Evolutionary conservation across 2,888 invertebrate genomes (phyloP), one percentile per base, ranked within the genome.

Genomic region (Icerya purchasi): DNA sequence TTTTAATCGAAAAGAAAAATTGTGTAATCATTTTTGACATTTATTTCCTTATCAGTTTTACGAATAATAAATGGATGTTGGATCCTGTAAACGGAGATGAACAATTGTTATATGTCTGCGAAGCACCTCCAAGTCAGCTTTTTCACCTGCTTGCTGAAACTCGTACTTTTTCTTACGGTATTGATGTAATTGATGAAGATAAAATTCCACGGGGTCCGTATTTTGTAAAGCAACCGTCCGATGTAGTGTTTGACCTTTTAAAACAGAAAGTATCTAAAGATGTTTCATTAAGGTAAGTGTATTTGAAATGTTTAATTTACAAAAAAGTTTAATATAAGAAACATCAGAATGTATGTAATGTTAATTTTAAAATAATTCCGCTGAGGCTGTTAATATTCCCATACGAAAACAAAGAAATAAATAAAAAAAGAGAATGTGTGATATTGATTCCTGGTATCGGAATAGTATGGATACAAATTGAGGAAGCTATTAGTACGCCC

Each of bases 201-300:
- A 79, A 81, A 67, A 82, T 94, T 65, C 89, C 90, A 0, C 76
- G 84, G 65, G 94, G 94, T 0, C 96, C 96, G 2, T 85, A 79
- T 68, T 92, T 96, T 69, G 82, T 85, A 8, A 81, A 82, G 67
- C 87, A 93, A 69, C 93, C 94, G 0, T 75, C 76, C 18, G 82
- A 86, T 69, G 84, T 81, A 20, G 85, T 88, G 18, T 90, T 86
- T 72, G 92, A 92, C 72, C 79, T 84, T 8, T 80, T 83, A 10
- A 80, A 79, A 66, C 78, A 80, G 64, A 79, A 79, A 64, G 70
- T 78, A 56, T 76, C 76, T 20, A 85, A 88, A 69, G 84, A 86
- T 72, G 81, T 89, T 0, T 78, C 83, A 8, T 70, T 93, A 10
- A 75, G 74, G 73, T 80, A 74, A n/a, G n/a, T n/a, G n/a, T n/a